A percentile compares a stretch with the other conserved stretches of the same genome.
These are phyloP conservation scores for Rhyacichthys aspro DNA, from an alignment of 2,797 vertebrate species.

Conservation along the genomic window DNA sequence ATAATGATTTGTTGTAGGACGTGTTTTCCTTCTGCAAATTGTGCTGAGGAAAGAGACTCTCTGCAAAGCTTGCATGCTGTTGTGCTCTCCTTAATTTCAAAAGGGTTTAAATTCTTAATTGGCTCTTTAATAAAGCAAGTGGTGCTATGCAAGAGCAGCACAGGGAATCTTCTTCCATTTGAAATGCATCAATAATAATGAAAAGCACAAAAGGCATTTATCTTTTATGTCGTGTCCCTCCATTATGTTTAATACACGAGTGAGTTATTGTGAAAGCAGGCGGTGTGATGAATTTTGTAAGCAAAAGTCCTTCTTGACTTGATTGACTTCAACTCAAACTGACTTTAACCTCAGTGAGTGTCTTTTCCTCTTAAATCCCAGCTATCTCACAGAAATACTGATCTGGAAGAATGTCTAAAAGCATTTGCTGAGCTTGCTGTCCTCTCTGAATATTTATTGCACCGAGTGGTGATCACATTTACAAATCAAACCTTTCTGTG, in stretches of 20 bases:
- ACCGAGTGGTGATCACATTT: constrained; percentile 35
- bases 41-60: constrained; percentile 29
- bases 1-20: constrained; percentile 23
- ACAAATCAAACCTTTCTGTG: constrained; percentile 49
- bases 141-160: constrained; percentile 51
- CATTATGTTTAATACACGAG: constrained; percentile 64
- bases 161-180: constrained; percentile 59
- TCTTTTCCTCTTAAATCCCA: constrained; percentile 51
- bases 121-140: constrained; percentile 69
- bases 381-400: constrained; percentile 37
- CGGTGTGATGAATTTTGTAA: constrained; percentile 68
- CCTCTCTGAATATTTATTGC: constrained; percentile 31
- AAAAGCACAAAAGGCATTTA: constrained; percentile 60
- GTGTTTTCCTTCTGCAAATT: constrained; percentile 30
- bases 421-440: constrained; percentile 30
- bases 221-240: constrained; percentile 60
- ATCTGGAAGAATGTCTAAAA: constrained; percentile 55
- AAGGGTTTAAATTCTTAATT: constrained; percentile 70
- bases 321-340: constrained; percentile 64
- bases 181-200: constrained; percentile 72
- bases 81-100: constrained; percentile 53
- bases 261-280: constrained; percentile 53
- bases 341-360: constrained; percentile 43
- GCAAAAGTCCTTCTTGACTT: constrained; percentile 50
- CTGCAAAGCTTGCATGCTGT: constrained; percentile 37